Conservation (phyloP, 2,797 vertebrate species). For the Acanthurus lineatus region DNA sequence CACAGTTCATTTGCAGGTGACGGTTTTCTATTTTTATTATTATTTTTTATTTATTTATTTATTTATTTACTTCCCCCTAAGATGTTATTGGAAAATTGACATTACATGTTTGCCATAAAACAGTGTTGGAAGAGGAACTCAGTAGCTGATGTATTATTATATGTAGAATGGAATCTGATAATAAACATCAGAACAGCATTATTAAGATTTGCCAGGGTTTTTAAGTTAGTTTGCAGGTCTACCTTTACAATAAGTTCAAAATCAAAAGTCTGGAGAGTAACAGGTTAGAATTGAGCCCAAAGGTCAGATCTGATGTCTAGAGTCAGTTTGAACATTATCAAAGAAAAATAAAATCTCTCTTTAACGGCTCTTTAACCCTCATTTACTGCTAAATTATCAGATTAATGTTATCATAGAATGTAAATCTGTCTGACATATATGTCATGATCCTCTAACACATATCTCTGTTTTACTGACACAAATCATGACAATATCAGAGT, state of each 20-base stretch:
- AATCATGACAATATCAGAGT: constrained; percentile 12
- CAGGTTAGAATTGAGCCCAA: constrained; percentile 1
- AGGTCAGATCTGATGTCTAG: constrained; percentile 25
- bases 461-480: constrained; percentile 40
- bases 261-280: neutral
- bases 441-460: constrained; percentile 38
- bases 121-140: neutral
- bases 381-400: constrained; percentile 19
- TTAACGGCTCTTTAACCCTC: too few species aligned
- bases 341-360: constrained; percentile 8
- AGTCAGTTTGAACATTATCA: neutral
- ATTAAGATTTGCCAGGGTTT: neutral
- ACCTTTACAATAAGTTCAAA: neutral
- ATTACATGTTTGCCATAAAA: neutral
- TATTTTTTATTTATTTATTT: too few species aligned
- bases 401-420: neutral
- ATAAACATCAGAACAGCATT: neutral
- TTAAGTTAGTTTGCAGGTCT: neutral
- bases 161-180: neutral
- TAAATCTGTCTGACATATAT: constrained; percentile 19
- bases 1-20: too few species aligned
- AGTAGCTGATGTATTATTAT: neutral
- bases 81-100: neutral
- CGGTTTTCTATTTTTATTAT: too few species aligned
- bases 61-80: too few species aligned